A percentile compares a stretch with the other conserved stretches of the same genome.
Conservation (phyloP, 2,888 invertebrate species). For the Euplagia quadripunctaria region DNA sequence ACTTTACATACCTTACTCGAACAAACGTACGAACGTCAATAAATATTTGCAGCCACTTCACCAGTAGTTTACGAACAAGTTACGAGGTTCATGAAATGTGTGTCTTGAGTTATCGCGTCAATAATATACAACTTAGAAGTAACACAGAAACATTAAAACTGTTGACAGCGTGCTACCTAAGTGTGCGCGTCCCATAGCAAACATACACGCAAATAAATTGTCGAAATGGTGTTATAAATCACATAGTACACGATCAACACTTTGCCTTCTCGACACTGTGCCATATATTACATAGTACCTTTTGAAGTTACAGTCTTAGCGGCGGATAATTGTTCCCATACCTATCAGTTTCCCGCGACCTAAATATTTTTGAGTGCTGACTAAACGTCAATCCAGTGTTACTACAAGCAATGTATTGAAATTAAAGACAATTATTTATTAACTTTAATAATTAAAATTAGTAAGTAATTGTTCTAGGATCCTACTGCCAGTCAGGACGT, state of each 20-base stretch:
- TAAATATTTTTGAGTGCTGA: neutral
- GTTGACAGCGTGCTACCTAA: neutral
- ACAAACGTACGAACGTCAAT: neutral
- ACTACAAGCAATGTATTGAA: no score
- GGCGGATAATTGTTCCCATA: constrained; percentile 4
- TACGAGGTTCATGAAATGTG: neutral
- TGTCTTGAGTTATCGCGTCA: neutral
- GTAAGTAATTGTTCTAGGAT: no score
- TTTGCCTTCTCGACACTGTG: constrained; percentile 17
- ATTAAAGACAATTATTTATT: no score
- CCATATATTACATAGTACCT: neutral
- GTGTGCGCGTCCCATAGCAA: neutral
- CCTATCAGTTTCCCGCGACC: neutral
- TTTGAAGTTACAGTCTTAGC: neutral
- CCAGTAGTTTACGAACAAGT: neutral
- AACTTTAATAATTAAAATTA: no score
- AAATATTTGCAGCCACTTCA: no score
- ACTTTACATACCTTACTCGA: neutral
- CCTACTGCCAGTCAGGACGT: no score
- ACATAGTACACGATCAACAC: constrained; percentile 13
- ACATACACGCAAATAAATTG: constrained; percentile 13
- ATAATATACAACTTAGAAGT: neutral
- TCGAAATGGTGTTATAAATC: constrained; percentile 18
- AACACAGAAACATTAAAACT: neutral
- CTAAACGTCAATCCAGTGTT: neutral